Percentiles rank a stretch among this genome's conserved stretches.
Evolutionary conservation across 1,140 invertebrate species (phyloP).

Genomic region (Lineus longissimus): DNA sequence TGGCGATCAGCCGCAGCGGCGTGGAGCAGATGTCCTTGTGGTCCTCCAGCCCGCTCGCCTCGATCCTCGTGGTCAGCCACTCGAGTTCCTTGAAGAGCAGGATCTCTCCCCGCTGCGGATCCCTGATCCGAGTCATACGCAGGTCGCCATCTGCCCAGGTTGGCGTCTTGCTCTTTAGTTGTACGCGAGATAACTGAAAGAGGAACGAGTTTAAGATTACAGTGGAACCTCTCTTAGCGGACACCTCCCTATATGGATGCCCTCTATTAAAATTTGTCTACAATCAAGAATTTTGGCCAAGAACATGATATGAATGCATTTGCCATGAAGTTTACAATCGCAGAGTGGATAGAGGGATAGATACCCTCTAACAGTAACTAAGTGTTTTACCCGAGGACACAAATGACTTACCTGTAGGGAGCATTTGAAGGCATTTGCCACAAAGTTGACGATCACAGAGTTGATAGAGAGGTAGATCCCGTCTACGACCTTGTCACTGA

Average conservation of each 20-base stretch:
- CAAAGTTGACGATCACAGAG: constrained; percentile 87
- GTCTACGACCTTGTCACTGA: constrained; percentile 93
- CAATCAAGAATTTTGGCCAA: too few species aligned
- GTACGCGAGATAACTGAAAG: constrained; percentile 79
- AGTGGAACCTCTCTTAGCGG: too few species aligned
- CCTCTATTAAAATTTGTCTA: too few species aligned
- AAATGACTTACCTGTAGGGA: constrained; percentile 75
- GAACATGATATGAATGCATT: too few species aligned
- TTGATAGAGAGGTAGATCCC: constrained; percentile 95
- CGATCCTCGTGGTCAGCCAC: constrained; percentile 94
- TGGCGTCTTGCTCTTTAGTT: constrained; percentile 88
- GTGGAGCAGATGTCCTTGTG: constrained; percentile 55
- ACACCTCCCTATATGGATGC: too few species aligned
- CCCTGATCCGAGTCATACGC: constrained; percentile 84
- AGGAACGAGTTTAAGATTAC: too few species aligned
- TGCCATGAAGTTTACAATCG: too few species aligned
- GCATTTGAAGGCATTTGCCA: constrained; percentile 88
- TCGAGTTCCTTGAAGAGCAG: constrained; percentile 96
- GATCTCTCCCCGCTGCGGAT: constrained; percentile 78
- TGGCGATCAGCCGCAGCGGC: constrained; percentile 87
- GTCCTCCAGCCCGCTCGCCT: constrained; percentile 62
- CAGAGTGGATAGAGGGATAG: too few species aligned
- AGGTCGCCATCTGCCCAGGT: constrained; percentile 76
- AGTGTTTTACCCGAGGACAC: too few species aligned
- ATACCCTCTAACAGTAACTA: too few species aligned